Evolutionary conservation across 2,888 invertebrate genomes (phyloP), one percentile per base, ranked within the genome.

Genomic region (Hemaris fuciformis): DNA sequence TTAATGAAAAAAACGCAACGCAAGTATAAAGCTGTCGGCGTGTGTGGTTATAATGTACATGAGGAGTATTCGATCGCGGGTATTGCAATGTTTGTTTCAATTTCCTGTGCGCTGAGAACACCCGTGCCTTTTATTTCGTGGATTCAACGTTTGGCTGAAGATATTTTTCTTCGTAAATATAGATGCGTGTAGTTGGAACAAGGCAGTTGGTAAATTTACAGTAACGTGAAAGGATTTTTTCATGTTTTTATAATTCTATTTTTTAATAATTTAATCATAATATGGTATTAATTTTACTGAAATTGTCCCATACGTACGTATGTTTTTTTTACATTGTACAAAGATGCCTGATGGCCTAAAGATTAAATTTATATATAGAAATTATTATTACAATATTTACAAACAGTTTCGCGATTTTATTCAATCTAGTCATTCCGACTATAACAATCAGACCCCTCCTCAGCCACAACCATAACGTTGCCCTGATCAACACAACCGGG

Each of bases 11-110:
- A 15, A n/a, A 18, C 27, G 15, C 4, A 8, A 18, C 1, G 15
- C 8, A 15, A 6, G 7, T 27, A 53, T 31, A 31, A 53, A 31
- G 31, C 53, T 15, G 18, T 15, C 15, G 42, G 15, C 15, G 20
- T 71, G 62, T 38, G 38, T 38, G 38, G 38, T 78, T 79, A 74
- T 75, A 76, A 73, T 78, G 75, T 78, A 75, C 71, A 72, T 72
- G 67, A 70, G 73, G 69, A 68, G 72, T 72, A 70, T 75, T 75
- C 72, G 73, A 78, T 76, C 70, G 69, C 74, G 78, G 80, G 84
- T 83, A 85, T 85, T 84, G 86, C 85, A 82, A 85, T 89, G 87
- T 89, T 89, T 89, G 89, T 87, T 89, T 84, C 88, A 88, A 90
- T 90, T 89, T 88, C 88, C 89, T 83, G 83, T 77, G 73, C 74